Base-by-base conservation (phyloP, 2,113 vertebrate species). In the Antigone vipio region DNA sequence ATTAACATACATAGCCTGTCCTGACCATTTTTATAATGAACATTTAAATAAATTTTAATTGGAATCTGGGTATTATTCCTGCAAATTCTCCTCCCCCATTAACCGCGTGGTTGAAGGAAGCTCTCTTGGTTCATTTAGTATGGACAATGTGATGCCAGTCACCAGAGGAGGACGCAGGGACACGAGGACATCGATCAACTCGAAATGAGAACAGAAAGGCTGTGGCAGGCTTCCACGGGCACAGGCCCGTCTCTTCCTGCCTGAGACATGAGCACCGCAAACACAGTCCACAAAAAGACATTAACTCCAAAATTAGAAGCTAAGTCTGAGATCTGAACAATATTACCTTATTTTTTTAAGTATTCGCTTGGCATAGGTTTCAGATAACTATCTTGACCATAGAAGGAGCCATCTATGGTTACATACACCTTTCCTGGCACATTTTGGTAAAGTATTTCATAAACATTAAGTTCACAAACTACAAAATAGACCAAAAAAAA, bases 361-460 rank as follows among this genome's bases (percentile, higher is more conserved):
- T 35, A 89, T 62, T 96, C 29, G 91, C 89, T 9, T 30, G 93
- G 89, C 29, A 96, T 7, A 3, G 42, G 88, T 82, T 97, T 97
- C 40, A 88, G 67, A 2, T 95, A 95, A 92, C 91, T 93, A 56
- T 91, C 40, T 27, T 79, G 18, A n/a, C 93, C 83, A 18, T 34
- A 93, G 59, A 92, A 98, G 35, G 94, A 92, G 66, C 91, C 96
- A 22, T 96, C 89, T 5, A 21, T 80, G 20, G 89, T 89, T 77
- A 91, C 47, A 38, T 82, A 96, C 13, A 53, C 74, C 49, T 92
- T 67, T 63, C 94, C 87, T 94, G 92, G 66, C 72, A 96, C 23
- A 5, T 95, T 97, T 75, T 95, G 55, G 53, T 92, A 67, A 15
- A 95, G 71, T 47, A 93, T 94, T 94, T 98, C 68, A 30, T 92